phyloP scores from a whole-genome alignment of 1,140 invertebrate genomes.

The Lethocerus indicus region DNA sequence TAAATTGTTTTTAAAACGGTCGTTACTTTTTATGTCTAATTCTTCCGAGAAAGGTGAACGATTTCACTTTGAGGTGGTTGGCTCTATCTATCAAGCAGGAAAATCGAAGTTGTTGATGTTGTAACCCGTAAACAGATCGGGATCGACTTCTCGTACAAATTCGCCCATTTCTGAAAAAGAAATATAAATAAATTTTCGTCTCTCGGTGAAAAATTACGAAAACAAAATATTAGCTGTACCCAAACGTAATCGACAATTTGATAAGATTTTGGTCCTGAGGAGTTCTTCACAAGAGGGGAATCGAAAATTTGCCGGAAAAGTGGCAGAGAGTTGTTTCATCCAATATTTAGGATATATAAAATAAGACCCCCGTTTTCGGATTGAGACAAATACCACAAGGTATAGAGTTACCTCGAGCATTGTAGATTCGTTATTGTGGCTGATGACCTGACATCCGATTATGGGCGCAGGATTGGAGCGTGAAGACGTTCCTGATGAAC shows the following conservation, averaged over 20 bases:
- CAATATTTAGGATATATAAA: too few relatives aligned
- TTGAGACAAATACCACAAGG: too few relatives aligned
- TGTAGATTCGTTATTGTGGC: conserved; percentile 56
- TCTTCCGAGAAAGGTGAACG: conserved; percentile 67
- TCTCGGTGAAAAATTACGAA: too few relatives aligned
- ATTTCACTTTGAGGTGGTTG: conserved; percentile 54
- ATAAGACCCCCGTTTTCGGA: too few relatives aligned
- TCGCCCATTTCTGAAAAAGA: conserved; percentile 71
- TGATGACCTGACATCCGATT: conserved; percentile 77
- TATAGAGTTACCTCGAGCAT: conserved; percentile 38
- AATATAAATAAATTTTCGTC: too few relatives aligned
- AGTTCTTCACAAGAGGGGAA: too few relatives aligned
- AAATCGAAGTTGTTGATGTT: conserved; percentile 99
- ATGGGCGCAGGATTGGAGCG: conserved; percentile 90
- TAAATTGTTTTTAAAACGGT: too few relatives aligned
- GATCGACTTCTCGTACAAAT: conserved; percentile 90
- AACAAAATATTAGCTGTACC: too few relatives aligned
- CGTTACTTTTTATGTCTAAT: conserved; percentile 55
- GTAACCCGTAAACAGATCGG: conserved; percentile 97
- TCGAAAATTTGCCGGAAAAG: too few relatives aligned
- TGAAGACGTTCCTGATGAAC: conserved; percentile 91
- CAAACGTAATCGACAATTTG: too few relatives aligned
- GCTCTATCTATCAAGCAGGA: conserved; percentile 83
- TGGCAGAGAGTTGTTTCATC: too few relatives aligned
- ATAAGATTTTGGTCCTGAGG: too few relatives aligned